Percentiles rank a stretch among this genome's conserved stretches.
Evolutionary conservation across 1,140 invertebrate species (phyloP).

Genomic region (Copidosoma floridanum): DNA sequence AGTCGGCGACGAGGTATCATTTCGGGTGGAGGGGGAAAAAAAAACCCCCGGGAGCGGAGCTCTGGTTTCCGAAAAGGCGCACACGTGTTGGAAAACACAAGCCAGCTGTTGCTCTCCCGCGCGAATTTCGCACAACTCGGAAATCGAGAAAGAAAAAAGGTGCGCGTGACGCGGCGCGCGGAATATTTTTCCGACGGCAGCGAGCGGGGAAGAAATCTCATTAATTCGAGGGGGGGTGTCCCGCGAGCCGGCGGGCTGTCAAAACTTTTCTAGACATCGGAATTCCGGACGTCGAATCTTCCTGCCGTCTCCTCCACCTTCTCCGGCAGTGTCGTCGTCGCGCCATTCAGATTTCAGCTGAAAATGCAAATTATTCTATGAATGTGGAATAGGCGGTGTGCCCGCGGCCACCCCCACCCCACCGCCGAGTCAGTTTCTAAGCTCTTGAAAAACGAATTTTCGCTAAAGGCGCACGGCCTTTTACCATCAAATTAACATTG

Average conservation of each 20-base stretch:
- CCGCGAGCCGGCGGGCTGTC: conserved; percentile 31
- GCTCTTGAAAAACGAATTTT: conserved; percentile 23
- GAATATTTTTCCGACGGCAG: conserved; percentile 41
- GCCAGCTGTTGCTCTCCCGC: background rate
- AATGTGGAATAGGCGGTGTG: conserved; percentile 22
- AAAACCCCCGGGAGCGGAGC: too few relatives aligned
- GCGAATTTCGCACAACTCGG: background rate
- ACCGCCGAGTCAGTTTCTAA: conserved; percentile 1
- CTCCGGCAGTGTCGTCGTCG: background rate
- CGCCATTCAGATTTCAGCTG: conserved; percentile 17
- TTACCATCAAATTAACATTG: conserved; percentile 18
- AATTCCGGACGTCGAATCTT: conserved; percentile 27
- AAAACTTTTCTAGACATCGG: conserved; percentile 45
- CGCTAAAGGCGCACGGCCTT: background rate
- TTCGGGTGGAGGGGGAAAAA: background rate
- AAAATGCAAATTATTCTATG: conserved; percentile 29
- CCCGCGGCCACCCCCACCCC: too few relatives aligned
- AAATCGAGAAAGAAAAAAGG: conserved; percentile 8
- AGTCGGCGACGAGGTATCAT: background rate
- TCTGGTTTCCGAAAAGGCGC: too few relatives aligned
- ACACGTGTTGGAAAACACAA: background rate
- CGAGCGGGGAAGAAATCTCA: conserved; percentile 40
- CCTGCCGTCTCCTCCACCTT: background rate
- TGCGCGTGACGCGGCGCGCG: conserved; percentile 16
- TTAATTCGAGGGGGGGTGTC: conserved; percentile 49